Conservation (phyloP, 2,888 invertebrate genomes). For the Netelia melanura region DNA sequence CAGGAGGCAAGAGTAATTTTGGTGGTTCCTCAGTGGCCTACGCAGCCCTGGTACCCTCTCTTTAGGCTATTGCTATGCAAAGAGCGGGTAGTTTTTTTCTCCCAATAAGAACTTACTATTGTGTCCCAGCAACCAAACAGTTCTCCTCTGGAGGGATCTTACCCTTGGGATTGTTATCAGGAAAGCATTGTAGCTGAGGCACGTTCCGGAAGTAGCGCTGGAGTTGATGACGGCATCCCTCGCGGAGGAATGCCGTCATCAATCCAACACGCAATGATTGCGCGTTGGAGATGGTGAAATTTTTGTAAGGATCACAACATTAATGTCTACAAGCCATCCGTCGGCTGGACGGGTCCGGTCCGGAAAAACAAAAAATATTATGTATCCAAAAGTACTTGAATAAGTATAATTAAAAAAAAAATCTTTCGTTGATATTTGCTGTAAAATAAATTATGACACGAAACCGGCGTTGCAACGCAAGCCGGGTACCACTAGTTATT, state of each 20-base stretch:
- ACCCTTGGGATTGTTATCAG: constrained; percentile 53
- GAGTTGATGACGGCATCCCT: constrained; percentile 57
- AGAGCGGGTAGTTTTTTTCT: constrained; percentile 25
- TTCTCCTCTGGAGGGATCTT: constrained; percentile 33
- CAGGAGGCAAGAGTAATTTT: constrained; percentile 48
- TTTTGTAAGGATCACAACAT: constrained; percentile 40
- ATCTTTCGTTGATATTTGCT: too few species aligned
- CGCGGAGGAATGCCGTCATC: constrained; percentile 35
- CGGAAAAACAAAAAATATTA: too few species aligned
- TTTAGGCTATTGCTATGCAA: constrained; percentile 6
- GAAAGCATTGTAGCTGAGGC: constrained; percentile 26
- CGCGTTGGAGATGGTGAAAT: constrained; percentile 60
- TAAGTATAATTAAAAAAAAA: too few species aligned
- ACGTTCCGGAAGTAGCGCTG: constrained; percentile 24
- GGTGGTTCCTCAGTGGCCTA: constrained; percentile 62
- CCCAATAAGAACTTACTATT: constrained; percentile 16
- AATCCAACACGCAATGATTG: constrained; percentile 50
- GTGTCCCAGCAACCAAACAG: constrained; percentile 34
- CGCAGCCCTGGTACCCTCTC: constrained; percentile 59
- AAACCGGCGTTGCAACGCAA: too few species aligned
- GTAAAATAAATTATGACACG: too few species aligned
- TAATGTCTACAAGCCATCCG: constrained; percentile 30
- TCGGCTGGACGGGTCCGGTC: background rate
- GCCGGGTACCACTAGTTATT: too few species aligned
- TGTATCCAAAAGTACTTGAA: too few species aligned